These are phyloP conservation scores for Lasioglossum villosulum DNA, from an alignment of 2,888 invertebrate genomes.

Conservation along the genomic window DNA sequence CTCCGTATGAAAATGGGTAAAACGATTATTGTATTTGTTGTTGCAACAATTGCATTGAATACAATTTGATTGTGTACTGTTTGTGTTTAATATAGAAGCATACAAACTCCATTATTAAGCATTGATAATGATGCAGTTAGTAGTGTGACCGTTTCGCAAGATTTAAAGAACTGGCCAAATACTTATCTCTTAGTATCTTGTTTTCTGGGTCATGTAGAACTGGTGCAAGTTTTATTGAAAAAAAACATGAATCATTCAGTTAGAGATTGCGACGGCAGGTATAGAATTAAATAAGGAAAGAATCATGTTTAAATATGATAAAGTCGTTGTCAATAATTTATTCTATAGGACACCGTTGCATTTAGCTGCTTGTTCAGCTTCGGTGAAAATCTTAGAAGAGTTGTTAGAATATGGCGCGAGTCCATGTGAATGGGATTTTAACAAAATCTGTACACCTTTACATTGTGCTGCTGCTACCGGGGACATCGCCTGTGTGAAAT, in stretches of 20 bases:
- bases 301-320: constrained; percentile 31
- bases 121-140: constrained; percentile 75
- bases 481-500: constrained; percentile 87
- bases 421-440: constrained; percentile 90
- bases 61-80: background rate
- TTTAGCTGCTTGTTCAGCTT: constrained; percentile 91
- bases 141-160: constrained; percentile 83
- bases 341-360: constrained; percentile 88
- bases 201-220: constrained; percentile 87
- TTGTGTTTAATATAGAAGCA: constrained; percentile 61
- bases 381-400: constrained; percentile 89
- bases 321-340: background rate
- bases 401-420: constrained; percentile 89
- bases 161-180: constrained; percentile 84
- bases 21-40: background rate
- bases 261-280: constrained; percentile 89
- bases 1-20: constrained; percentile 71
- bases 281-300: constrained; percentile 75
- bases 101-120: constrained; percentile 72
- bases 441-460: constrained; percentile 89
- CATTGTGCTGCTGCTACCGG: constrained; percentile 91
- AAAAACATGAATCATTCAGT: constrained; percentile 88
- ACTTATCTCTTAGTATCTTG: constrained; percentile 87
- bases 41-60: background rate
- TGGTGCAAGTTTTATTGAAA: constrained; percentile 86